Conservation (phyloP, 2,113 vertebrate species). For the Hippocampus zosterae region DNA sequence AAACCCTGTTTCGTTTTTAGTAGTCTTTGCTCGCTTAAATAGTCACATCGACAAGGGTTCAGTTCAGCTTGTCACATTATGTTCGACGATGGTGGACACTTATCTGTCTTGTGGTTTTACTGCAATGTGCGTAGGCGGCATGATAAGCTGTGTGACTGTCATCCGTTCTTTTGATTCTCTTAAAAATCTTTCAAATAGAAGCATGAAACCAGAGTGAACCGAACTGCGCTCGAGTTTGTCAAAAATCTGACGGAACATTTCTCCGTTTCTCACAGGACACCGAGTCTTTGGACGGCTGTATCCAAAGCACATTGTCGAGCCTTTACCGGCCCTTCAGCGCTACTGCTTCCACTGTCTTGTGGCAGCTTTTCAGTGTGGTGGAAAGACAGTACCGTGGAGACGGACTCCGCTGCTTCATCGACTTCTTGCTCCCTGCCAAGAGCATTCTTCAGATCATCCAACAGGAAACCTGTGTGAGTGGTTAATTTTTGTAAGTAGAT, state of each 20-base stretch:
- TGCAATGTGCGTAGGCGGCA: background rate
- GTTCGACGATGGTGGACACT: background rate
- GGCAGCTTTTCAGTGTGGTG: slow-evolving; percentile 81
- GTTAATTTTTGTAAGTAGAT: background rate
- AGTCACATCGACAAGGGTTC: background rate
- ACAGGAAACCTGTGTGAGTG: slow-evolving; percentile 77
- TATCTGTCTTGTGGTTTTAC: background rate
- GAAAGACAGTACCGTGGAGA: slow-evolving; percentile 78
- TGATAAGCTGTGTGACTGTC: background rate
- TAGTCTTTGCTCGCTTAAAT: background rate
- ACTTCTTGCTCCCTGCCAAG: slow-evolving; percentile 80
- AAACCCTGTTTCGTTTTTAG: too few species aligned
- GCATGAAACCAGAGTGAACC: background rate
- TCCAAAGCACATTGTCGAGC: slow-evolving; percentile 75
- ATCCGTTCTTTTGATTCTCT: background rate
- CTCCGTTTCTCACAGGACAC: slow-evolving; percentile 68
- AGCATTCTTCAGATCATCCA: slow-evolving; percentile 76
- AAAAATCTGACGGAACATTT: background rate
- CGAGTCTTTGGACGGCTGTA: slow-evolving; percentile 77
- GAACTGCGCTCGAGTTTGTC: too few species aligned
- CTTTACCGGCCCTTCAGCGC: slow-evolving; percentile 78
- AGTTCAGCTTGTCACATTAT: background rate
- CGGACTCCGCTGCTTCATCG: slow-evolving; percentile 78
- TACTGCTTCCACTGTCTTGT: slow-evolving; percentile 78
- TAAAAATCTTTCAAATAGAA: background rate